Conservation (phyloP, 1,140 invertebrate genomes). For the Battus philenor region DNA sequence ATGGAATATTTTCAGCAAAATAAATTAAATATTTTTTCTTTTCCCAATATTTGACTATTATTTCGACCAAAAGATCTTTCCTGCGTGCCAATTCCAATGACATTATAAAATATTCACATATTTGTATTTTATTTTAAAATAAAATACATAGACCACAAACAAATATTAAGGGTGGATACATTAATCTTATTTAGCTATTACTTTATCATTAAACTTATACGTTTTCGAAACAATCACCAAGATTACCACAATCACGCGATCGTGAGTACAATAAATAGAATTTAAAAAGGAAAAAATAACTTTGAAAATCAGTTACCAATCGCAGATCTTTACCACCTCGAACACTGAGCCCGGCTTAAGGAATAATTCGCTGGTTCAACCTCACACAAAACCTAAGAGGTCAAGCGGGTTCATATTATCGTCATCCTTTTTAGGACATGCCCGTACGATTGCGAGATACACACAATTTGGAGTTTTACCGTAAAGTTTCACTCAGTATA, state of each 20-base stretch:
- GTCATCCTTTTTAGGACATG: slow-evolving; percentile 12
- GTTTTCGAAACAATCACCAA: neutral
- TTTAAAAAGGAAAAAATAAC: neutral
- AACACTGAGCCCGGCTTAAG: slow-evolving; percentile 8
- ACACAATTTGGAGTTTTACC: neutral
- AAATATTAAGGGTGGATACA: too few relatives aligned
- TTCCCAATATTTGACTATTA: too few relatives aligned
- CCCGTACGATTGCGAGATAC: too few relatives aligned
- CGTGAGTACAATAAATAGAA: neutral
- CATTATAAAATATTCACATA: too few relatives aligned
- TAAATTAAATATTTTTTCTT: too few relatives aligned
- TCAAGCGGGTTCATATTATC: slow-evolving; percentile 11
- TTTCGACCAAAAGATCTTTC: too few relatives aligned
- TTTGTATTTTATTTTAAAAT: too few relatives aligned
- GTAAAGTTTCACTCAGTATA: neutral
- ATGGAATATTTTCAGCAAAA: too few relatives aligned
- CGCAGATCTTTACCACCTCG: slow-evolving; percentile 2
- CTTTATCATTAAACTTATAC: neutral
- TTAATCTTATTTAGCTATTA: too few relatives aligned
- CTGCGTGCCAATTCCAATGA: too few relatives aligned
- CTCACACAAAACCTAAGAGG: slow-evolving; percentile 1
- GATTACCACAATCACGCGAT: neutral
- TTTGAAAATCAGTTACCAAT: neutral
- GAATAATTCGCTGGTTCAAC: slow-evolving; percentile 10
- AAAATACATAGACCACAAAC: too few relatives aligned